Conservation (phyloP, 2,888 invertebrate species). For the Ophion obscuratus region DNA sequence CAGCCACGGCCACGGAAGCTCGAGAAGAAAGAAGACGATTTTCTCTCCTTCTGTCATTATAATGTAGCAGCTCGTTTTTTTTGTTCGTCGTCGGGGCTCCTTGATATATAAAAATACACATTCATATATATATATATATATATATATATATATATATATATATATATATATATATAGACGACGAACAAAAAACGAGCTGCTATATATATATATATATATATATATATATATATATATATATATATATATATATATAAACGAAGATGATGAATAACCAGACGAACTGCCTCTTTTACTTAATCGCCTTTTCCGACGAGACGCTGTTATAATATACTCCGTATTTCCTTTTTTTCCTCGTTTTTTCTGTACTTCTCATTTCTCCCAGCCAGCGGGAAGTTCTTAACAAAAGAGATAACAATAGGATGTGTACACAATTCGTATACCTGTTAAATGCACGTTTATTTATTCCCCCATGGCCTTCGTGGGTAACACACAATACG, state of each 20-base stretch:
- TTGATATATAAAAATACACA: conserved; percentile 15
- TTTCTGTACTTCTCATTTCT: neutral
- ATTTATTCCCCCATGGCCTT: neutral
- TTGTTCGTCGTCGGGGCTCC: conserved; percentile 70
- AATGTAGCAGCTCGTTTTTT: conserved; percentile 67
- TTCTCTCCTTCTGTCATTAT: conserved; percentile 67
- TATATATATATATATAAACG: neutral
- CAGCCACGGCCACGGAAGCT: neutral
- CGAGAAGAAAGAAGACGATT: neutral
- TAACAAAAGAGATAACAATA: conserved; percentile 20
- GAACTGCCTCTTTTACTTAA: conserved; percentile 40
- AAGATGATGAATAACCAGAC: conserved; percentile 31
- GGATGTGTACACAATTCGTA: too few relatives aligned
- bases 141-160: neutral
- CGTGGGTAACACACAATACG: too few relatives aligned
- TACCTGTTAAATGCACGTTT: too few relatives aligned
- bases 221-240: neutral
- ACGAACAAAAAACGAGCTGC: too few relatives aligned
- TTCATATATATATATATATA: neutral
- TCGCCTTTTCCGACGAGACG: conserved; percentile 52
- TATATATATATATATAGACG: too few relatives aligned
- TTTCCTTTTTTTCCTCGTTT: conserved; percentile 16
- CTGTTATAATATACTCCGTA: conserved; percentile 18
- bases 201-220: neutral
- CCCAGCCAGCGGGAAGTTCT: neutral